phyloP scores from a whole-genome alignment of 2,797 vertebrate genomes.

The Xenops minutus region DNA sequence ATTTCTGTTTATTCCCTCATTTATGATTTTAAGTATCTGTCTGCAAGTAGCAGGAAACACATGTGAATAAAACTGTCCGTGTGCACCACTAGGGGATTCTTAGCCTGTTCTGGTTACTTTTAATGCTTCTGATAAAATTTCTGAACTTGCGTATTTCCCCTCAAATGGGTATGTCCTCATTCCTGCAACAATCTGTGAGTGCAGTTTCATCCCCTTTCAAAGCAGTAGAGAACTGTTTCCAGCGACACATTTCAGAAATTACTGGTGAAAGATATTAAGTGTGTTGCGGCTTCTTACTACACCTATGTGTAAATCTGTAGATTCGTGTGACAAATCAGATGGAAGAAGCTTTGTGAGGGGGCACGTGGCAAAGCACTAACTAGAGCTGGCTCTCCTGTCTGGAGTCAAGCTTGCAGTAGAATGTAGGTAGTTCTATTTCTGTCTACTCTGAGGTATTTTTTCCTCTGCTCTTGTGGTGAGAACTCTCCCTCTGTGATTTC shows the following conservation, averaged over 20 bases:
- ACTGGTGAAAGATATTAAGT: not conserved
- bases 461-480: not conserved
- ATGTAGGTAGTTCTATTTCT: conserved; percentile 21
- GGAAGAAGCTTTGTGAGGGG: not conserved
- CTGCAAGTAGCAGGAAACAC: not conserved
- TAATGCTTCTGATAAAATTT: not conserved
- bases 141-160: not conserved
- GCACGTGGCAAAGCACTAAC: not conserved
- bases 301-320: not conserved
- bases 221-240: not conserved
- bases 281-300: not conserved
- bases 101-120: not conserved
- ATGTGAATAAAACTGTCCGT: not conserved
- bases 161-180: not conserved
- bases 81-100: not conserved
- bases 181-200: not conserved
- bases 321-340: not conserved
- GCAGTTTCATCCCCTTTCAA: not conserved
- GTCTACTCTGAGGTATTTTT: not conserved
- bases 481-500: not conserved
- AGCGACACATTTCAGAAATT: not conserved
- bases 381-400: not conserved
- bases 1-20: not conserved
- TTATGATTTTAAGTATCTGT: not conserved
- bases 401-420: not conserved